These are phyloP conservation scores for Axea sp. DNA, from an alignment of 2,888 invertebrate species.

Conservation along the genomic window DNA sequence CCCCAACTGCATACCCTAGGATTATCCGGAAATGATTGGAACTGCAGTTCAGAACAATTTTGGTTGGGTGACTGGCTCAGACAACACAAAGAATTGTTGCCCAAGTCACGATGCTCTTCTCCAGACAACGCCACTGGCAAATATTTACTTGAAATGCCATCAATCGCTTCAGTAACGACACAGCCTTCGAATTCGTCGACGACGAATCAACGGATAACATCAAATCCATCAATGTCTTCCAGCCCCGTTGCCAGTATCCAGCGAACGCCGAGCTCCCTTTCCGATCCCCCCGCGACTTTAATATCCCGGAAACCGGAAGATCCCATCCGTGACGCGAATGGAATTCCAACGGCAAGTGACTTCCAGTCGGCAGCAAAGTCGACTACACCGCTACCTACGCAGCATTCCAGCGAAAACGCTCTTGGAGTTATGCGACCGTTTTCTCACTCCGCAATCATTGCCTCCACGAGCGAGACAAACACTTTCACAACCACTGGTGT, in stretches of 20 bases:
- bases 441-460: neutral
- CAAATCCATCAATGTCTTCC: constrained; percentile 54
- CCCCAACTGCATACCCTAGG: constrained; percentile 85
- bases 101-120: constrained; percentile 67
- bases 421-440: constrained; percentile 27
- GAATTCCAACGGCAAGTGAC: constrained; percentile 44
- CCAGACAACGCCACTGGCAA: constrained; percentile 67
- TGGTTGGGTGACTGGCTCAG: constrained; percentile 87
- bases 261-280: constrained; percentile 25
- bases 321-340: constrained; percentile 41
- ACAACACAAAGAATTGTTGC: constrained; percentile 78
- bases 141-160: constrained; percentile 70
- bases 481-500: neutral
- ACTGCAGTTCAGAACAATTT: constrained; percentile 83
- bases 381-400: constrained; percentile 31
- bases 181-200: constrained; percentile 1
- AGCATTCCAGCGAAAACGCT: constrained; percentile 23
- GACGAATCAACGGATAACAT: constrained; percentile 11
- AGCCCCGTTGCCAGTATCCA: constrained; percentile 6
- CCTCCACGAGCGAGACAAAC: constrained; percentile 15
- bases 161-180: constrained; percentile 47
- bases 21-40: constrained; percentile 86
- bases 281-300: constrained; percentile 38
- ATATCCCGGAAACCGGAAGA: constrained; percentile 51
- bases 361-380: constrained; percentile 20